phyloP scores from a whole-genome alignment of 2,888 invertebrate genomes.

The Teleogryllus oceanicus region DNA sequence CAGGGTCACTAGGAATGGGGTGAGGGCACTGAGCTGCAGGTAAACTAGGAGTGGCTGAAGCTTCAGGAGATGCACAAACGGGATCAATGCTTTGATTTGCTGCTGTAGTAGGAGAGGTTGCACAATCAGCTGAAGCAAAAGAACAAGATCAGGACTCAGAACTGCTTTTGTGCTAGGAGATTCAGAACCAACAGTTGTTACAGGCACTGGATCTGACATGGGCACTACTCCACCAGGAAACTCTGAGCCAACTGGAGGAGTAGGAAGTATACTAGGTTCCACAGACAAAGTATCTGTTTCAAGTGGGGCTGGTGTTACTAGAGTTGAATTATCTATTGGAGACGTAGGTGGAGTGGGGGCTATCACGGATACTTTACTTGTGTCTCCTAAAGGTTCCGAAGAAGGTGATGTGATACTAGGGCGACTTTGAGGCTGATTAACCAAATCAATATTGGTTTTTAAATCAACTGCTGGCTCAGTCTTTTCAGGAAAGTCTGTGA shows the following conservation, averaged over 20 bases:
- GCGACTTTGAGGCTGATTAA: not conserved
- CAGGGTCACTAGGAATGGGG: no score
- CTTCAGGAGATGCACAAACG: no score
- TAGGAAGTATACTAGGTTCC: constrained; percentile 22
- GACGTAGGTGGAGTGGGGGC: constrained; percentile 19
- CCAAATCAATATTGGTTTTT: constrained; percentile 40
- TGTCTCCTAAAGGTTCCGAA: constrained; percentile 23
- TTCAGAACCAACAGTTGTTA: constrained; percentile 38
- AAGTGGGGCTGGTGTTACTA: constrained; percentile 27
- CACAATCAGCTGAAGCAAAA: constrained; percentile 38
- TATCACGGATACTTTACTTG: constrained; percentile 20
- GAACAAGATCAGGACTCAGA: constrained; percentile 34
- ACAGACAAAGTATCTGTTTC: constrained; percentile 25
- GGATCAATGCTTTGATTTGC: constrained; percentile 39
- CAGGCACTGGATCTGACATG: constrained; percentile 26
- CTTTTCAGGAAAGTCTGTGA: not conserved
- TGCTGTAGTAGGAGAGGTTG: constrained; percentile 38
- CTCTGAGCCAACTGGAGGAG: constrained; percentile 29
- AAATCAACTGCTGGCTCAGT: constrained; percentile 43
- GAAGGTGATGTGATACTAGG: constrained; percentile 21
- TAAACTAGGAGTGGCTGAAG: no score
- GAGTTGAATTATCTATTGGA: constrained; percentile 25
- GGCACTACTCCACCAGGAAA: constrained; percentile 26
- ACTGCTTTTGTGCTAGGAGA: constrained; percentile 35
- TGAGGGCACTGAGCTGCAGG: no score